Conservation (phyloP, 2,797 vertebrate genomes). For the Phoxinus dragarum region DNA sequence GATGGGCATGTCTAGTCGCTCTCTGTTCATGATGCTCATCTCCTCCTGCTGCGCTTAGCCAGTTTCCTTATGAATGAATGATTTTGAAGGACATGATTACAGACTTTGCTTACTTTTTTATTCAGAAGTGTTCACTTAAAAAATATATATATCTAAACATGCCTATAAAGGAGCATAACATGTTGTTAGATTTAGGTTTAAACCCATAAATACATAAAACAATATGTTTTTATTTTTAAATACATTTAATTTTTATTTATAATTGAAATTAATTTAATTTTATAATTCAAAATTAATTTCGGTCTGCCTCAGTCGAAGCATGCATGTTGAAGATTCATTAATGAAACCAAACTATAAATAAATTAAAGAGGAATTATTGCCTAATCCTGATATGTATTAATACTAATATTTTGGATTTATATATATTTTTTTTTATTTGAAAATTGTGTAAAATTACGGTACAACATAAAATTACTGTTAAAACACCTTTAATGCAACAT, state of each 20-base stretch:
- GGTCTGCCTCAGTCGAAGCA: not conserved
- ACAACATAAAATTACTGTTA: not conserved
- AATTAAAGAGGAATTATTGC: too few relatives aligned
- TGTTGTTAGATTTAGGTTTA: not conserved
- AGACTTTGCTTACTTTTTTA: not conserved
- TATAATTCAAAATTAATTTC: not conserved
- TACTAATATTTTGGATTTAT: too few relatives aligned
- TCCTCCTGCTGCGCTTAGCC: conserved; percentile 28
- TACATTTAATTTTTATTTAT: too few relatives aligned
- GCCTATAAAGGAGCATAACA: not conserved
- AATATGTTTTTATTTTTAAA: too few relatives aligned
- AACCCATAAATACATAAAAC: not conserved
- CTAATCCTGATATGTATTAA: too few relatives aligned
- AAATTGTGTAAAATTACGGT: too few relatives aligned
- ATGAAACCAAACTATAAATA: not conserved
- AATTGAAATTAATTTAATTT: too few relatives aligned
- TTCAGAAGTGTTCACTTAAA: not conserved
- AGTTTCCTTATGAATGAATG: conserved; percentile 35
- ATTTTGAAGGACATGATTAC: not conserved
- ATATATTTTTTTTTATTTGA: too few relatives aligned
- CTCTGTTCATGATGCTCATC: conserved; percentile 49
- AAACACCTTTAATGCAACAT: not conserved
- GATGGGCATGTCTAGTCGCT: conserved; percentile 37
- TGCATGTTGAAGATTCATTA: not conserved
- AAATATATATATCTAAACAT: not conserved